A percentile compares a stretch with the other conserved stretches of the same genome.
phyloP scores from a whole-genome alignment of 1,140 invertebrate genomes.

The Ostrea edulis region DNA sequence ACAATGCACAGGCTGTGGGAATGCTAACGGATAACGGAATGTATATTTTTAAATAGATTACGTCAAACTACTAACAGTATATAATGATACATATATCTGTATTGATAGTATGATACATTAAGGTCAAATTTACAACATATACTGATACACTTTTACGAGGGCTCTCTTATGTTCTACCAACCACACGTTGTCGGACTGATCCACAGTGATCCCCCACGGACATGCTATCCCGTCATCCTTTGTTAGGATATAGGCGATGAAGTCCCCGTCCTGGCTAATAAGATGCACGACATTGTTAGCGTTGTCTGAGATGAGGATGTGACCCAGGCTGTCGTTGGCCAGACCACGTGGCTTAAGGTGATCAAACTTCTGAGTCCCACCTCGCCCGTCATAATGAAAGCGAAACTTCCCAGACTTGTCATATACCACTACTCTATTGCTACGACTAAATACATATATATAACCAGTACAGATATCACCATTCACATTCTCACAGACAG shows the following conservation, averaged over 20 bases:
- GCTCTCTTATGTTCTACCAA: neutral
- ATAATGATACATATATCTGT: too few species aligned
- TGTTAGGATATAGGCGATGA: neutral
- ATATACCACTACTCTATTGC: neutral
- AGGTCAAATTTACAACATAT: neutral
- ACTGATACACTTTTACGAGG: neutral
- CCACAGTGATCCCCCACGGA: neutral
- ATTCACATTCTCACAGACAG: conserved; percentile 1
- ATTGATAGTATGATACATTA: too few species aligned
- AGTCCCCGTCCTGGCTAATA: neutral
- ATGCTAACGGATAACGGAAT: too few species aligned
- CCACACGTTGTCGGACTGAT: neutral
- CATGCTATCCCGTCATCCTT: neutral
- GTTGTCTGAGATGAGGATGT: neutral
- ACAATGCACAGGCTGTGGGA: too few species aligned
- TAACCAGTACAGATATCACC: neutral
- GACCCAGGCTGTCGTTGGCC: neutral
- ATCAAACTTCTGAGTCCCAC: neutral
- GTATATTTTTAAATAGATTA: too few species aligned
- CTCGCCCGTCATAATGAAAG: neutral
- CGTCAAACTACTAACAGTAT: too few species aligned
- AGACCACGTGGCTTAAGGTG: neutral
- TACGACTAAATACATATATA: neutral
- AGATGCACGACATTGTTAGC: neutral
- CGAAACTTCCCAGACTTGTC: neutral